Evolutionary conservation across 2,888 invertebrate species (phyloP).

Genomic region (Tubulanus polymorphus): DNA sequence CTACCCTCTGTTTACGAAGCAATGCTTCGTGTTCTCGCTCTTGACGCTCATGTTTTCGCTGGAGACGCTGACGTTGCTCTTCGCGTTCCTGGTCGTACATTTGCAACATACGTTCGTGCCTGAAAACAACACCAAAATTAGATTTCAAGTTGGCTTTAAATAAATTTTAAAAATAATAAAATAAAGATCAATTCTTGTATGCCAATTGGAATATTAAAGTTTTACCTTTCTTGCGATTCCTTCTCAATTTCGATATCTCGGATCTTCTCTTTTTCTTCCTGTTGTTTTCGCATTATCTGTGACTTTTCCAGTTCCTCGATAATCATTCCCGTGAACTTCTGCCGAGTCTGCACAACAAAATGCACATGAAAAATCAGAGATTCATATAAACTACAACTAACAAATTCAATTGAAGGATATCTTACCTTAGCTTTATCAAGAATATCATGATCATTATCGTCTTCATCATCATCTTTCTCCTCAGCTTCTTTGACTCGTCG

Average conservation of each 20-base stretch:
- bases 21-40: constrained; percentile 59
- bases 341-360: no score
- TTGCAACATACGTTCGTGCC: constrained; percentile 40
- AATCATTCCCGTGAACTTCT: background rate
- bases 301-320: background rate
- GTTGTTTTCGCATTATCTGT: constrained; percentile 24
- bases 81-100: constrained; percentile 44
- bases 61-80: constrained; percentile 34
- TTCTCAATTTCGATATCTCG: constrained; percentile 33
- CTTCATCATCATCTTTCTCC: constrained; percentile 65
- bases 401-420: background rate
- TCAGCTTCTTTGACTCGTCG: constrained; percentile 78
- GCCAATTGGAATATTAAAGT: background rate
- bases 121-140: constrained; percentile 16
- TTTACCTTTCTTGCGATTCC: constrained; percentile 38
- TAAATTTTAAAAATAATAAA: background rate
- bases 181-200: background rate
- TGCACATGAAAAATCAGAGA: no score
- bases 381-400: no score
- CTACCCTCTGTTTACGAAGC: constrained; percentile 56
- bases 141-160: background rate
- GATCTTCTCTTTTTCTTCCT: constrained; percentile 53
- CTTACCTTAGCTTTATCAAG: constrained; percentile 27
- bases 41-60: constrained; percentile 49
- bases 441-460: constrained; percentile 54